phyloP scores from a whole-genome alignment of 2,113 vertebrate species.

The Antennarius striatus region DNA sequence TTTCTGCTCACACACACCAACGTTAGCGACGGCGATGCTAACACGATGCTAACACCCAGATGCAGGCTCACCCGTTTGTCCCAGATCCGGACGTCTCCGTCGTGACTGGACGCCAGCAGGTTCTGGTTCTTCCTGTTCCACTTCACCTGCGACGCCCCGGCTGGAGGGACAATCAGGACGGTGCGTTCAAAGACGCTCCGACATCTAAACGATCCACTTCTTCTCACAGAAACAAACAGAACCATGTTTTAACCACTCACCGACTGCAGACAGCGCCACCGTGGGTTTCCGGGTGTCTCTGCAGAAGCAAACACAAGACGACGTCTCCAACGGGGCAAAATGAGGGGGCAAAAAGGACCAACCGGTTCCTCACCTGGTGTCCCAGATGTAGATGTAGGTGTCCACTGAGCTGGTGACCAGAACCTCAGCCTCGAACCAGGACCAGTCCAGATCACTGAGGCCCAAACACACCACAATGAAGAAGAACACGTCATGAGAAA shows the following conservation, averaged over 20 bases:
- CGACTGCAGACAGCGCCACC: constrained; percentile 91
- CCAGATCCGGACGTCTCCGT: constrained; percentile 97
- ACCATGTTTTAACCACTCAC: constrained; percentile 78
- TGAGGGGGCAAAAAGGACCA: background rate
- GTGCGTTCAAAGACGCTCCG: background rate
- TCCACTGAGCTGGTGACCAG: constrained; percentile 98
- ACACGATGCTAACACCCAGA: background rate
- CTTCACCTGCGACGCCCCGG: constrained; percentile 98
- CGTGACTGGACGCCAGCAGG: constrained; percentile 94
- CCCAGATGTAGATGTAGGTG: constrained; percentile 99
- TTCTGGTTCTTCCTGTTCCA: constrained; percentile 94
- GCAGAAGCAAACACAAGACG: constrained; percentile 10
- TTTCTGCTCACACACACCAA: constrained; percentile 79
- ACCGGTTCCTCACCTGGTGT: constrained; percentile 87
- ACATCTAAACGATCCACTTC: background rate
- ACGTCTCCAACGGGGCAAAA: no score
- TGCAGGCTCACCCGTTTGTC: constrained; percentile 89
- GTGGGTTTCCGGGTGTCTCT: constrained; percentile 95
- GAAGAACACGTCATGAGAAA: background rate
- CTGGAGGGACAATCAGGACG: constrained; percentile 63
- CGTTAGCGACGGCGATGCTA: background rate
- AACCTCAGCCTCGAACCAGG: constrained; percentile 92
- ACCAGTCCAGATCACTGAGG: constrained; percentile 96
- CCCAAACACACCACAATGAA: background rate
- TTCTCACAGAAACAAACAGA: background rate